Base-by-base conservation (phyloP, 35 echinoderm and acorn worm genomes). In the Apostichopus japonicus region DNA sequence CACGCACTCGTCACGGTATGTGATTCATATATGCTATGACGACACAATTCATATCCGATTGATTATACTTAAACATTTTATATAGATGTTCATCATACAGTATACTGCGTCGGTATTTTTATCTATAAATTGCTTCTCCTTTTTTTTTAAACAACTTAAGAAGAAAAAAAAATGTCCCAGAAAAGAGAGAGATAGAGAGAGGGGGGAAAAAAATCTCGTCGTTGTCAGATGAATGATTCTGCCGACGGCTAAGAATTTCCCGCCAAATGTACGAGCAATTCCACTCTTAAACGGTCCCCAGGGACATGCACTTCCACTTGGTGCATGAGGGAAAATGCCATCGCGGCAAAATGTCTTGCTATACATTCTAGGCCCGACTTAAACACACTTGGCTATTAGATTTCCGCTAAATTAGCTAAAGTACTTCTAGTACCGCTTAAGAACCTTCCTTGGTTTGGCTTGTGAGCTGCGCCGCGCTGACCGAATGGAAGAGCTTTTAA, bases 391-490 rank as follows among this genome's bases (percentile, higher is more conserved):
- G 56, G 59, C 86, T 63, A 89, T 89, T 89, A 89, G 86, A 73
- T 89, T 89, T 89, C 86, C 86, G 86, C 86, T 89, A 89, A 89
- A 89, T 89, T 89, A 89, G 86, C 86, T 89, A 72, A 44, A 89
- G 86, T 89, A 89, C 86, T 72, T 63, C 62, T 89, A 22, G 56
- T 55, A 84, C 81, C 56, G 54, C 81, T 84, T 84, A 84, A 84
- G n/a, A 84, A 84, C 56, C 81, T 84, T 84, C 81, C 2, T 58
- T 59, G 16, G 54, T 58, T 84, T 24, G 54, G 81, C 81, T 84
- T 84, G 54, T 89, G 61, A 57, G 52, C 67, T 89, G 86, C 86
- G 86, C 59, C 59, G 63, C 59, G 61, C 86, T 73, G 56, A 23
- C 44, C 86, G 19, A 73, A 44, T 44, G 33, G 86, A 51, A 89